These are phyloP conservation scores for Stegodyphus dumicola DNA, from an alignment of 1,140 invertebrate species.

Conservation along the genomic window DNA sequence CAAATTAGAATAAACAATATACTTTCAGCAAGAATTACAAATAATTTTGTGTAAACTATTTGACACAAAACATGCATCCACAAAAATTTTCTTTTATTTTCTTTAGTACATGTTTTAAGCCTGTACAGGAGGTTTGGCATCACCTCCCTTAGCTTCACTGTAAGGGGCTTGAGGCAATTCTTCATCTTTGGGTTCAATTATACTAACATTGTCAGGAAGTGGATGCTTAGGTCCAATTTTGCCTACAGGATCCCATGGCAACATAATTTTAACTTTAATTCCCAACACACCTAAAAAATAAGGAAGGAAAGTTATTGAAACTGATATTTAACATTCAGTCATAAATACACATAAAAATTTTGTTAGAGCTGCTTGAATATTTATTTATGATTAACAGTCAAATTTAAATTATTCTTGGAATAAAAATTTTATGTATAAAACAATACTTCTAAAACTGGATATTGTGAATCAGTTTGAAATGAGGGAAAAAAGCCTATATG, in stretches of 20 bases:
- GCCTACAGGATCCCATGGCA: slow-evolving; percentile 96
- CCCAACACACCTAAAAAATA: slow-evolving; percentile 76
- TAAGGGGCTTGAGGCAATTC: slow-evolving; percentile 65
- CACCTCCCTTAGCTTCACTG: slow-evolving; percentile 57
- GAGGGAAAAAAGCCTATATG: too few species aligned
- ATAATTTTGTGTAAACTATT: too few species aligned
- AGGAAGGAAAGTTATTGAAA: slow-evolving; percentile 28
- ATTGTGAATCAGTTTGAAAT: too few species aligned
- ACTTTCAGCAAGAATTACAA: too few species aligned
- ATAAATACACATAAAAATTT: background rate
- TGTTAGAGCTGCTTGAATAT: background rate
- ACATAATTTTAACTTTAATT: slow-evolving; percentile 99
- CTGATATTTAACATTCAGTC: background rate
- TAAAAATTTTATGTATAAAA: too few species aligned
- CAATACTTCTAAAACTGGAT: too few species aligned
- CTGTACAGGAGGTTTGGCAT: slow-evolving; percentile 49
- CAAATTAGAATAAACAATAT: too few species aligned
- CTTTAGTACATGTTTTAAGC: slow-evolving; percentile 5
- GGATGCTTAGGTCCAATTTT: slow-evolving; percentile 97
- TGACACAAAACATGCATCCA: too few species aligned
- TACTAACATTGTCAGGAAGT: slow-evolving; percentile 95
- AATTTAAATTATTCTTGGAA: too few species aligned
- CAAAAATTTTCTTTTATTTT: background rate
- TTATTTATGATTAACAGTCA: slow-evolving; percentile 1
- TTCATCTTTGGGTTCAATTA: slow-evolving; percentile 90